phyloP scores from a whole-genome alignment of 2,113 vertebrate genomes.

The Lophotis ruficrista region DNA sequence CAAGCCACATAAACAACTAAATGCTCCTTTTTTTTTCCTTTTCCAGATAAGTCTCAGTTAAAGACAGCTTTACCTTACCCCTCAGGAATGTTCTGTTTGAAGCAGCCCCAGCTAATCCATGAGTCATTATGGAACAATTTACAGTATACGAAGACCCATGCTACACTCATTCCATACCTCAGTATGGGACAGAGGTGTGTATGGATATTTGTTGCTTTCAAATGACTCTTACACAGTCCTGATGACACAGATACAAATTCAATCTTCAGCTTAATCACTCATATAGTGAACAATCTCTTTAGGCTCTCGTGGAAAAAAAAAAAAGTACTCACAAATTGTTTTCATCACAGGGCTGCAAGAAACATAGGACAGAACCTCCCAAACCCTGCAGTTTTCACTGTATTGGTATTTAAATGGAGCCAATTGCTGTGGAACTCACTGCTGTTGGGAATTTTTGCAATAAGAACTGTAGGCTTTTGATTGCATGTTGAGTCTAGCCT shows the following conservation, averaged over 20 bases:
- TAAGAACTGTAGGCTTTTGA: not conserved
- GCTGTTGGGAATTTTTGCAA: not conserved
- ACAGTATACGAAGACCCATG: not conserved
- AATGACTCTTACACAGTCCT: not conserved
- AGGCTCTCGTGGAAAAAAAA: not conserved
- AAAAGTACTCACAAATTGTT: not conserved
- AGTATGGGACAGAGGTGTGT: not conserved
- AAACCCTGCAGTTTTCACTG: not conserved
- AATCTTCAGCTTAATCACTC: not conserved
- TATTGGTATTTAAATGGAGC: not conserved
- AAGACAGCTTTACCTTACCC: constrained; percentile 2
- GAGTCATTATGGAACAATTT: constrained; percentile 15
- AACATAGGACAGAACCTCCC: not conserved
- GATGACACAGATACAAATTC: not conserved
- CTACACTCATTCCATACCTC: not conserved
- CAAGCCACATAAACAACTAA: not conserved
- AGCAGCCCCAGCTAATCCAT: not conserved
- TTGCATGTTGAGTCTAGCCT: not conserved
- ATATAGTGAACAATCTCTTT: not conserved
- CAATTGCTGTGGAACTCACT: not conserved
- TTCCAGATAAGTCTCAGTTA: not conserved
- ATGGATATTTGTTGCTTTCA: not conserved
- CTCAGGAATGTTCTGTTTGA: constrained; percentile 5
- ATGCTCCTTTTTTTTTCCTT: not conserved
- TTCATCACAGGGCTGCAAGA: not conserved